Evolutionary conservation across 2,888 invertebrate species (phyloP), one percentile per base, ranked within the genome.

Genomic region (Oxyscelio sp.): DNA sequence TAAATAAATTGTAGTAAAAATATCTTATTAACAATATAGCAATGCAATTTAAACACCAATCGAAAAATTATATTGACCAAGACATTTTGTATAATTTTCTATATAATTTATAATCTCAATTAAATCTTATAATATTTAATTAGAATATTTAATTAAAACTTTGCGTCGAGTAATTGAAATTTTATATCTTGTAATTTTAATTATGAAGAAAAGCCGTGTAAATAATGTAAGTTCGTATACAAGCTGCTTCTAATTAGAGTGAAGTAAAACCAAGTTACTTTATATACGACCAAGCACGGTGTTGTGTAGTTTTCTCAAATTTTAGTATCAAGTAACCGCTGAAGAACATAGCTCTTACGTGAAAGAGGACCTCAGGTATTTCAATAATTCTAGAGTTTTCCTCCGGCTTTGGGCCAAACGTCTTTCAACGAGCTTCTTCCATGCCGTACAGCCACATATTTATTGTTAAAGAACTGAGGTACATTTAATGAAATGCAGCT

Each of bases 301-400:
- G 19, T 38, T n/a, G 74, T 74, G 43, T 31, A 54, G 74, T 59
- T 71, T 71, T 63, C 63, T 63, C 38, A 79, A 79, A 71, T 70
- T 70, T 61, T 70, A 61, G 79, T 70, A 79, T 79, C 79, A 63
- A 63, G 59, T 79, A 79, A 70, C 79, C 48, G 31, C 54, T 15
- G 54, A 56, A 70, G 45, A 79, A 58, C 54, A 27, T 19, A 48
- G 63, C 63, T 65, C 56, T 79, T 65, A 61, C 56, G 70, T 52
- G 65, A 65, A 79, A 71, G 79, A 71, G 63, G 65, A 79, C 65
- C 65, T 71, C 56, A 65, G 65, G 79, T 79, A 80, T 80, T 79
- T 79, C 79, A 79, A 79, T 79, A 71, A 79, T 79, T 71, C 79
- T 63, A 45, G 48, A 65, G 79, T 58, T 79, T 79, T 65, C 40